Evolutionary conservation across 2,113 vertebrate species (phyloP).

Genomic region (Oncorhynchus mykiss): DNA sequence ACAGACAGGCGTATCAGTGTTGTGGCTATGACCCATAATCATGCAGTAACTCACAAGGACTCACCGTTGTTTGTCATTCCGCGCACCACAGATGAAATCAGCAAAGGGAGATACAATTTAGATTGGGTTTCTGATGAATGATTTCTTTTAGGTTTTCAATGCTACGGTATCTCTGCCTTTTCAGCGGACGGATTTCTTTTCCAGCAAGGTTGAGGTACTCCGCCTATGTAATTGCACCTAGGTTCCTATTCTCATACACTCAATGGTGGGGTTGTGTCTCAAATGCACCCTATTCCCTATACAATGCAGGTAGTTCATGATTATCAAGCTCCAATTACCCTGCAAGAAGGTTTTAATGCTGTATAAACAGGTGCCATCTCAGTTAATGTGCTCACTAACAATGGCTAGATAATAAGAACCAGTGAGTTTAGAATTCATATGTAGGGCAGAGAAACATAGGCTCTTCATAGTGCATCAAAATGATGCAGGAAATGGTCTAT

Average conservation of each 20-base stretch:
- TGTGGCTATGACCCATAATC: constrained; percentile 58
- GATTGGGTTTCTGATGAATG: no score
- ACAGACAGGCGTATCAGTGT: constrained; percentile 52
- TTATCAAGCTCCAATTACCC: constrained; percentile 27
- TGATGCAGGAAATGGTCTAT: no score
- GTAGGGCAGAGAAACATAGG: no score
- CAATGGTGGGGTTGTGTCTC: constrained; percentile 20
- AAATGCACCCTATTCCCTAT: no score
- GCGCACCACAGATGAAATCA: background rate
- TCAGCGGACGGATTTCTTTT: constrained; percentile 9
- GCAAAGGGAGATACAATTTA: background rate
- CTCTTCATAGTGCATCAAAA: no score
- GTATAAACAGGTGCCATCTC: constrained; percentile 64
- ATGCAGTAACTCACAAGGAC: constrained; percentile 64
- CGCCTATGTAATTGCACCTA: constrained; percentile 51
- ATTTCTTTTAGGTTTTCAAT: background rate
- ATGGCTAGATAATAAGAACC: constrained; percentile 50
- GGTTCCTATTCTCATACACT: constrained; percentile 60
- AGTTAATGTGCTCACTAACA: constrained; percentile 54
- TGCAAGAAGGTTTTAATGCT: constrained; percentile 54
- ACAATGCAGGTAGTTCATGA: constrained; percentile 33
- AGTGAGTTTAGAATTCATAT: constrained; percentile 34
- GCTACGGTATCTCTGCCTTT: constrained; percentile 39
- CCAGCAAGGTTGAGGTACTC: constrained; percentile 29
- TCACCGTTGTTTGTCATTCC: background rate